Base-by-base conservation (phyloP, 1,140 invertebrate genomes). In the Trichonephila clavata region DNA sequence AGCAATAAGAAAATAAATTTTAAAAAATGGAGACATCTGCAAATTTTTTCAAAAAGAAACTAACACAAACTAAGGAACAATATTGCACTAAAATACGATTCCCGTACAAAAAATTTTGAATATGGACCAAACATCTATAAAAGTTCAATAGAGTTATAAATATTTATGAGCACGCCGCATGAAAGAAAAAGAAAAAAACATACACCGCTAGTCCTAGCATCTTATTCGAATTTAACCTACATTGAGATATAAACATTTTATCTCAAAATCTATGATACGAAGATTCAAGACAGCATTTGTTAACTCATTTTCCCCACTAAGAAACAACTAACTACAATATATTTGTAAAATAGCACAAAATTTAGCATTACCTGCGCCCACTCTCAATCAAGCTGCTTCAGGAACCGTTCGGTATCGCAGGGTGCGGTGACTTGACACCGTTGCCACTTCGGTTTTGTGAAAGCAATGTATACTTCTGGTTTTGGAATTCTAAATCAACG, bases 341-440 rank as follows among this genome's bases (percentile, higher is more conserved):
- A 86, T 20, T 50, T 59, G 14, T n/a, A 13, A 86, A 77, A 27
- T 57, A 14, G 7, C 3, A 84, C 60, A 80, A 81, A 81, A 61
- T 32, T 60, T 24, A 90, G 80, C 81, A 21, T 80, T 92, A 92
- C 90, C 90, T 92, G 90, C 77, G 24, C 90, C 90, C 32, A 63
- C 59, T 83, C 59, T 61, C 32, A 92, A 92, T 84, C 39, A 59
- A 92, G 80, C 71, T 61, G 43, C 59, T 84, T 84, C 80, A 80
- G 65, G 90, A 84, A 84, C 77, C 71, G 89, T 92, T 92, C 90
- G 90, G 57, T 50, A 32, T 61, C 71, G 71, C 77, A 84, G 90
- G 90, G 90, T 92, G 90, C 90, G 90, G 90, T 92, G 90, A 84
- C 60, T 92, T 84, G 90, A 92, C 77, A 43, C 80, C 71, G 39